phyloP scores from a whole-genome alignment of 2,888 invertebrate species.

The Oegoconia quadripuncta region DNA sequence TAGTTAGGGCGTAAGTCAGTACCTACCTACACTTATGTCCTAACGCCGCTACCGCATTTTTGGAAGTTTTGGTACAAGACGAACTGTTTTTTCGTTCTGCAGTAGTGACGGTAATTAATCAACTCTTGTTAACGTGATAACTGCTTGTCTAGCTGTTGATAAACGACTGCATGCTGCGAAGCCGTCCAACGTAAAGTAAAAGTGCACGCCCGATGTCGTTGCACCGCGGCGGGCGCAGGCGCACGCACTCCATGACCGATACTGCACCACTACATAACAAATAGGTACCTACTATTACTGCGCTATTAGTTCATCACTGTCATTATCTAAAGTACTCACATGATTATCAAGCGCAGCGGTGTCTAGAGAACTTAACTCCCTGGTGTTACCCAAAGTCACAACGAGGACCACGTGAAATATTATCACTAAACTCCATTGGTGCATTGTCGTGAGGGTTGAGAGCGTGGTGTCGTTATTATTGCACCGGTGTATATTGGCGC shows the following conservation, averaged over 20 bases:
- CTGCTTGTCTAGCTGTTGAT: constrained; percentile 6
- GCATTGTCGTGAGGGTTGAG: constrained; percentile 61
- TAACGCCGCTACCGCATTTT: too few species aligned
- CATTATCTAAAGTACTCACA: constrained; percentile 46
- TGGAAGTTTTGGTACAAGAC: too few species aligned
- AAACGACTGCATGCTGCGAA: constrained; percentile 29
- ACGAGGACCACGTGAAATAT: constrained; percentile 58
- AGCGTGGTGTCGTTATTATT: constrained; percentile 31
- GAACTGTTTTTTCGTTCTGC: too few species aligned
- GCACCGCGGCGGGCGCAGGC: constrained; percentile 37
- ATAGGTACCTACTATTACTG: too few species aligned
- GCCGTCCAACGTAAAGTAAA: constrained; percentile 65
- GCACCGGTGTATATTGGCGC: constrained; percentile 64
- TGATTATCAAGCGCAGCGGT: constrained; percentile 48
- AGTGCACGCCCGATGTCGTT: constrained; percentile 57
- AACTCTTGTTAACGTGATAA: too few species aligned
- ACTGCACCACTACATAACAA: constrained; percentile 12
- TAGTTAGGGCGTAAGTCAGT: too few species aligned
- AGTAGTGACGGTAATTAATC: too few species aligned
- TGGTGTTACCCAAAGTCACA: constrained; percentile 38
- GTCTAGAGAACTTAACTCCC: constrained; percentile 49
- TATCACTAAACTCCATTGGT: constrained; percentile 70
- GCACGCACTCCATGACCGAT: constrained; percentile 37
- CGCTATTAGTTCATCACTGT: neutral
- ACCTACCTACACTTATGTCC: too few species aligned